Percentiles rank a stretch among this genome's conserved stretches.
Evolutionary conservation across 2,113 vertebrate species (phyloP).

Genomic region (Reinhardtius hippoglossoides): DNA sequence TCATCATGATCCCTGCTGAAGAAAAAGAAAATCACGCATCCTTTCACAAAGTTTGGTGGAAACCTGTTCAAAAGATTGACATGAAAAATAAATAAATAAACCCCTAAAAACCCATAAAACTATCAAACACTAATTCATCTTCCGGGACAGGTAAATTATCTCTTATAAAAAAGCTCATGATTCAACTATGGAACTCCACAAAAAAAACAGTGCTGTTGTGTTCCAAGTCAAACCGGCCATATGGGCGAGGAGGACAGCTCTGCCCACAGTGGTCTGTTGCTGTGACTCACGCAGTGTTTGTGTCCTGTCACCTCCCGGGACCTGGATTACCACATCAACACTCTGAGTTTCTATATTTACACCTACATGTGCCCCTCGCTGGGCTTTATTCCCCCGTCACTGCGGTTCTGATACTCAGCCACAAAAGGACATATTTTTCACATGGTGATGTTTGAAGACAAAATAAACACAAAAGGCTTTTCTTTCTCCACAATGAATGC

Average conservation of each 20-base stretch:
- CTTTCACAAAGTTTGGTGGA: too few species aligned
- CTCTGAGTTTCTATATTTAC: background rate
- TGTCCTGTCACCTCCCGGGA: background rate
- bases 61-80: too few species aligned
- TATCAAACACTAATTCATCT: too few species aligned
- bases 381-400: background rate
- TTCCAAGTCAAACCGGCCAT: background rate
- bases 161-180: too few species aligned
- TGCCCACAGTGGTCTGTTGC: conserved; percentile 13
- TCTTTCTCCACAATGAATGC: background rate
- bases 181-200: too few species aligned
- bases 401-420: background rate
- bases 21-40: too few species aligned
- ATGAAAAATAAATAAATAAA: too few species aligned
- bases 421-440: background rate
- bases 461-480: background rate
- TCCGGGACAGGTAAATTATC: too few species aligned
- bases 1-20: too few species aligned
- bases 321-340: background rate
- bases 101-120: too few species aligned
- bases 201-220: background rate
- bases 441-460: background rate
- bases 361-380: background rate
- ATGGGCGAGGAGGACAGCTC: background rate
- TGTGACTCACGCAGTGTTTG: conserved; percentile 23